Base-by-base conservation (phyloP, 37 sponge, comb jelly and placozoan genomes). In the Diacarnus erythraeanus region DNA sequence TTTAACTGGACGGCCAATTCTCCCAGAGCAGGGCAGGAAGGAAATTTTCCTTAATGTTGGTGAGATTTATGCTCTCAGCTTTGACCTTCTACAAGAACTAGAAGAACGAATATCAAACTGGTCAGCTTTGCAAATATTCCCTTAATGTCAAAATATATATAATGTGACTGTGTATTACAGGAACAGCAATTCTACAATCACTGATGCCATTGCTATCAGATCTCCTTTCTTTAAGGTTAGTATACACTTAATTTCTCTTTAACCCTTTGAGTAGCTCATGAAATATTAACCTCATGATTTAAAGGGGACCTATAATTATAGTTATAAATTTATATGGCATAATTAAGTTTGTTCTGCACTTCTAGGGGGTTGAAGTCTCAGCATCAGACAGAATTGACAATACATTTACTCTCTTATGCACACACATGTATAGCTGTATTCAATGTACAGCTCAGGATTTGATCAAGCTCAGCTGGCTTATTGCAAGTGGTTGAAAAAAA, bases 141-240 rank as follows among this genome's bases (percentile, higher is more conserved):
- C 26, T 8, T 4, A 27, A 20, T 12, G 20, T 43, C 27, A 43
- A 41, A 2, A 20, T 30, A 42, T 72, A 17, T 44, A 2, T 44
- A 58, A 17, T 25, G 22, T 4, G 73, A 43, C 51, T 12, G 15
- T 58, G 15, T 18, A 39, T 22, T 76, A 23, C 41, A 89, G 90
- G 90, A 81, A 84, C 6, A 26, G 37, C 17, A 89, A 84, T n/a
- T 64, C 82, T 36, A 70, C 40, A 9, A 72, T 91, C 1, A 84
- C 87, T 51, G 92, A 91, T 57, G 78, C 83, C 20, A 64, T 91
- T 67, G 74, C 79, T 3, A 64, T 42, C 36, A 44, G 73, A 42
- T 87, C 87, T 38, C 92, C 87, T 41, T 91, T 83, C 77, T 86
- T 91, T 63, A 91, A 86, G 80, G 92, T 91, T 41, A 26, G 54